phyloP scores from a whole-genome alignment of 2,113 vertebrate genomes.

The Aldabrachelys gigantea region DNA sequence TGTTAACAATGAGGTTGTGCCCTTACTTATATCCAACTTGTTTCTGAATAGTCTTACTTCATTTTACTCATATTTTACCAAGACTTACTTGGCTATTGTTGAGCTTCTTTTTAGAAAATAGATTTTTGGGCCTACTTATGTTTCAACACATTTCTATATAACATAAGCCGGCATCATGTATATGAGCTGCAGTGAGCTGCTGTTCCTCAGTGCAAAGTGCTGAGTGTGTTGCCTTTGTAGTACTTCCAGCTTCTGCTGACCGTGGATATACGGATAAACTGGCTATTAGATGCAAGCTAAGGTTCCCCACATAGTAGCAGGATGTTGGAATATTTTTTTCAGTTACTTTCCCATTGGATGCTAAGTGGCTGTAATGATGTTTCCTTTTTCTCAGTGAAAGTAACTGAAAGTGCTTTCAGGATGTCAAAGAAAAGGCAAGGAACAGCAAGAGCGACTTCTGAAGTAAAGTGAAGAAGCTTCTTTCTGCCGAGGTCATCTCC shows the following conservation, averaged over 20 bases:
- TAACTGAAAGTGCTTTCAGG: conserved; percentile 4
- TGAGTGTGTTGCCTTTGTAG: neutral
- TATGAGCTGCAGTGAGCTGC: neutral
- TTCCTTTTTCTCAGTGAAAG: neutral
- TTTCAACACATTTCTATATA: neutral
- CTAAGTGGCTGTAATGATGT: neutral
- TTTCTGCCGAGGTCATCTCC: conserved; percentile 8
- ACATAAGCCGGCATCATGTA: neutral
- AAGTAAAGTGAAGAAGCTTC: neutral
- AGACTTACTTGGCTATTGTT: neutral
- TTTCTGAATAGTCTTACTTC: no score
- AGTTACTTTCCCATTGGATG: neutral
- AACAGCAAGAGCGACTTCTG: neutral
- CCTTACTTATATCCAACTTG: no score
- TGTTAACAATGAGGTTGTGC: no score
- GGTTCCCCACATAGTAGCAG: rapidly evolving
- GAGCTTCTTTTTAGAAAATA: neutral
- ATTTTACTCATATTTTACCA: neutral
- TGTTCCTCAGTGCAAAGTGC: neutral
- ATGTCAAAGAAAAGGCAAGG: neutral
- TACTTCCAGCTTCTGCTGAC: neutral
- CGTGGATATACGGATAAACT: neutral
- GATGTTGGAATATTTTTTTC: neutral
- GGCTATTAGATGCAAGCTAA: neutral
- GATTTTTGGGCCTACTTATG: neutral